Evolutionary conservation across 2,888 invertebrate species (phyloP), one percentile per base, ranked within the genome.

Genomic region (Odontocolon sp.): DNA sequence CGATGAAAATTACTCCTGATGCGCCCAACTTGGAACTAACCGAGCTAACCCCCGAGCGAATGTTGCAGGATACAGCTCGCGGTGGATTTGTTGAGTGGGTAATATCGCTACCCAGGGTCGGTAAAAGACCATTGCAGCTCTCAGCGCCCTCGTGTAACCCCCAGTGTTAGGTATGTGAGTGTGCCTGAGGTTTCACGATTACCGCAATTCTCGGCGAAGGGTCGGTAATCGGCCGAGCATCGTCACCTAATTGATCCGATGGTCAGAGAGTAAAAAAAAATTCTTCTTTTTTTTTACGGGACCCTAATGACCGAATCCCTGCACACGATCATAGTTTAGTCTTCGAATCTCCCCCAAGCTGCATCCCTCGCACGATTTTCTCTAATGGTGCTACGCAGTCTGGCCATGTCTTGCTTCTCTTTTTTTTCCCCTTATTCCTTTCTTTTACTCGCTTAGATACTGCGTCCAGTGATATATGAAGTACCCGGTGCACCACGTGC

Each of bases 381-480:
- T 23, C 71, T 78, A 75, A 75, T 75, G 70, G 74, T 64, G 42
- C 47, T 57, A 63, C 54, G 50, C 61, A 57, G 68, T 74, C 52
- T 31, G n/a, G 16, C 28, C 54, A n/a, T 16, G 16, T 31, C 52
- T n/a, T 57, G 6, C 40, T 33, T 42, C 28, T 21, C 8, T 59
- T 36, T 18, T 11, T 36, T 31, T 52, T 38, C 16, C 33, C 36
- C 68, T 23, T 18, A 59, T 56, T 68, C 40, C n/a, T 63, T 56
- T 71, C 42, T 61, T 54, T 79, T 54, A 31, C 6, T 59, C 36
- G 66, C 45, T 74, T 63, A 72, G 45, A 57, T 72, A 57, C 45
- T 69, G 69, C 21, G 56, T 42, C 69, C 77, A 47, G 80, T 85
- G 82, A 84, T 82, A 81, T 80, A 84, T 84, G 81, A 77, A 81